phyloP scores from a whole-genome alignment of 2,888 invertebrate genomes.

The Conomelus anceps region DNA sequence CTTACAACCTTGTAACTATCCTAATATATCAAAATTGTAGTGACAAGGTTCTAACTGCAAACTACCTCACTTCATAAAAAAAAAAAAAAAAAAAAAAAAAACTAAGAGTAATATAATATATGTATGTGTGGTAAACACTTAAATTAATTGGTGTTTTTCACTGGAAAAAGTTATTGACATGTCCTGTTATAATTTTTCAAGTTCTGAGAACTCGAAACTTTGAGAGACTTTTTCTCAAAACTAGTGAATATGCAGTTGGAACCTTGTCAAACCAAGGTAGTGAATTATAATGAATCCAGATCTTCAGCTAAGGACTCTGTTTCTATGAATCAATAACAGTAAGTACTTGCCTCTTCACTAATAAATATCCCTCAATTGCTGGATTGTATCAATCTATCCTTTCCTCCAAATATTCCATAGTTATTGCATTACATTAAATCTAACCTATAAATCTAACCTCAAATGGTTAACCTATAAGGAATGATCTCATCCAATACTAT shows the following conservation, averaged over 20 bases:
- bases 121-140: conserved; percentile 9
- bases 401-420: too few species aligned
- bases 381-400: too few species aligned
- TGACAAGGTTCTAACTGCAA: conserved; percentile 22
- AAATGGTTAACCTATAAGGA: too few species aligned
- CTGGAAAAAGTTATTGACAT: conserved; percentile 9
- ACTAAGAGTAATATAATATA: conserved; percentile 9
- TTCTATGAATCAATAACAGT: too few species aligned
- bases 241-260: conserved; percentile 17
- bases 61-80: conserved; percentile 3
- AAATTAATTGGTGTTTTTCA: not conserved
- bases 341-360: too few species aligned
- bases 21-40: conserved; percentile 4
- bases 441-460: too few species aligned
- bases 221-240: conserved; percentile 17
- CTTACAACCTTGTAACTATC: conserved; percentile 17
- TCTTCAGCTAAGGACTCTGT: too few species aligned
- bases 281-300: conserved; percentile 18
- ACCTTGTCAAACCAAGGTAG: conserved; percentile 20
- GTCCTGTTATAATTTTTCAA: conserved; percentile 7
- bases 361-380: too few species aligned
- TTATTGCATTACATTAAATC: too few species aligned
- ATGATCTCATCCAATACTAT: too few species aligned
- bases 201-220: conserved; percentile 17
- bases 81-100: too few species aligned